Conservation (phyloP, 2,113 vertebrate species). For the Coregonus clupeaformis region DNA sequence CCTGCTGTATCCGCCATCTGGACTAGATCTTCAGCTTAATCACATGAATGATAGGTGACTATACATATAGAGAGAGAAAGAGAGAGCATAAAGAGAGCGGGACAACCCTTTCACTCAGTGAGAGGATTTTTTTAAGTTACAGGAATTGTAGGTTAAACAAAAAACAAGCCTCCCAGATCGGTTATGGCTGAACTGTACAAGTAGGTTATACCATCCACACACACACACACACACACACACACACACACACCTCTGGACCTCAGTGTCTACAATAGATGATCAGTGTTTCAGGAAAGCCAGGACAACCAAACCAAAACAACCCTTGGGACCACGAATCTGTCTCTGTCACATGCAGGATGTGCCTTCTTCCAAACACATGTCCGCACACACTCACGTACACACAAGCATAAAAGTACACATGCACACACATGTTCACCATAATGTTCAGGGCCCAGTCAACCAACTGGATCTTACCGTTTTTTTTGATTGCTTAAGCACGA, state of each 20-base stretch:
- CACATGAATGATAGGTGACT: neutral
- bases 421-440: neutral
- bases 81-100: neutral
- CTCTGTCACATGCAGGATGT: neutral
- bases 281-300: neutral
- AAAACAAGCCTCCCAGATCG: constrained; percentile 33
- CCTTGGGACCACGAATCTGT: neutral
- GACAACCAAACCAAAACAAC: constrained; percentile 3
- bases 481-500: too few species aligned
- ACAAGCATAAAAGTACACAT: too few species aligned
- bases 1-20: constrained; percentile 33
- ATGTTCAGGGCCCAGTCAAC: neutral
- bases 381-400: too few species aligned
- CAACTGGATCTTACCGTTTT: too few species aligned
- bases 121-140: neutral
- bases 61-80: neutral
- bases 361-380: neutral
- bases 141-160: constrained; percentile 42
- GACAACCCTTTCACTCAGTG: neutral
- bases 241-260: neutral
- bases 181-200: constrained; percentile 12
- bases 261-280: neutral
- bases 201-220: neutral
- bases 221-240: too few species aligned
- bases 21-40: neutral